Evolutionary conservation across 2,888 invertebrate species (phyloP), one percentile per base, ranked within the genome.

Genomic region (Aethes cnicana): DNA sequence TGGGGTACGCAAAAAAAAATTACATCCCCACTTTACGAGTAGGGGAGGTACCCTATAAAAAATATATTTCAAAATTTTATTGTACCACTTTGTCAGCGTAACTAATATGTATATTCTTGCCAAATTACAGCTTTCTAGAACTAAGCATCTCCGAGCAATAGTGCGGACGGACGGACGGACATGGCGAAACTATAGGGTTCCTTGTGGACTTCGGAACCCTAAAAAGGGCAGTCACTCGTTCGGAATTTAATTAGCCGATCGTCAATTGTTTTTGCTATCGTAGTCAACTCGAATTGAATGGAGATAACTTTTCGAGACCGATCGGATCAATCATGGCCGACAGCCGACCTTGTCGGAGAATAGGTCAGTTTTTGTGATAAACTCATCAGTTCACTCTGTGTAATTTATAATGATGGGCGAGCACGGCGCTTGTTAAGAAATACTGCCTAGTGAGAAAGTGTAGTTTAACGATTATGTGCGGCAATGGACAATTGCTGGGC

Each of bases 331-430:
- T 49, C 49, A 43, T 23, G 21, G 56, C 53, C 62, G 62, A 62
- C 63, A 28, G 56, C 53, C 62, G 62, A 62, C 63, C 64, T 58
- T 41, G 50, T 47, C 42, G 46, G 53, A 55, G 50, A 33, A 6
- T 57, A 68, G 73, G 72, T 68, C 69, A 77, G 59, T 63, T 56
- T 62, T 56, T 47, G 53, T 59, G 84, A 84, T 83, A 81, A 81
- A 72, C 54, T 68, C 74, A 77, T 76, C 66, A 63, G 69, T 69
- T 58, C 33, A 5, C 17, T 32, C 23, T 26, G 44, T 26, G n/a
- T 39, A 16, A 26, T 39, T 39, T 16, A 9, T 25, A 39, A 32
- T 16, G 30, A 37, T 32, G 32, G 8, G 21, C 14, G 50, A 17
- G 9, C 23, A 50, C 28, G 20, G 20, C 12, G 14, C 5, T 25